A percentile compares a stretch with the other conserved stretches of the same genome.
Conservation (phyloP, 2,888 invertebrate species). For the Eupithecia centaureata region DNA sequence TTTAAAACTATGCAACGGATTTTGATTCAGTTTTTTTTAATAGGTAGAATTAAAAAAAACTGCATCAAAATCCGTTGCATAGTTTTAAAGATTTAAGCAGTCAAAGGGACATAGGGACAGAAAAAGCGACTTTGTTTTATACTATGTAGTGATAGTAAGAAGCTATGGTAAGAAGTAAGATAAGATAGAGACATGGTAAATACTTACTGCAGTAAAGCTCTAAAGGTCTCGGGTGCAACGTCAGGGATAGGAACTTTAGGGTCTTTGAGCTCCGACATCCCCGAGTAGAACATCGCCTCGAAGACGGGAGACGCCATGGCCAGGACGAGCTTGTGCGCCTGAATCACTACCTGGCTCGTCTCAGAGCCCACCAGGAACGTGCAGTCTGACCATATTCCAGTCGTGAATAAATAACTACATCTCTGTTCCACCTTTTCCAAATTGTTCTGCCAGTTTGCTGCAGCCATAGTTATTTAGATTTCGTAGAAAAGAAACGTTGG, state of each 20-base stretch:
- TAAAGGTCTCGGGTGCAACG: conserved; percentile 93
- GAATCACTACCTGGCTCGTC: conserved; percentile 88
- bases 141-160: too few species aligned
- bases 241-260: conserved; percentile 90
- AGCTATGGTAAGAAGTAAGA: too few species aligned
- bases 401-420: conserved; percentile 88
- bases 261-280: conserved; percentile 90
- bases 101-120: too few species aligned
- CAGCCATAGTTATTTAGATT: conserved; percentile 67
- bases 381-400: conserved; percentile 93
- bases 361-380: conserved; percentile 91
- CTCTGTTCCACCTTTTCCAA: conserved; percentile 89
- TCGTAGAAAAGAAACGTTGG: too few species aligned
- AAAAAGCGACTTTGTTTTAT: too few species aligned
- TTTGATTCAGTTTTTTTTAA: too few species aligned
- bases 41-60: too few species aligned
- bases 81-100: too few species aligned
- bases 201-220: conserved; percentile 89
- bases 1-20: too few species aligned
- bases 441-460: conserved; percentile 88
- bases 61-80: too few species aligned
- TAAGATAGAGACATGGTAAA: not conserved
- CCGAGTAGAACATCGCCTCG: conserved; percentile 94
- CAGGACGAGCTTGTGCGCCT: conserved; percentile 91
- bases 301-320: conserved; percentile 95